Evolutionary conservation across 2,113 vertebrate genomes (phyloP).

Genomic region (Anseranas semipalmata): DNA sequence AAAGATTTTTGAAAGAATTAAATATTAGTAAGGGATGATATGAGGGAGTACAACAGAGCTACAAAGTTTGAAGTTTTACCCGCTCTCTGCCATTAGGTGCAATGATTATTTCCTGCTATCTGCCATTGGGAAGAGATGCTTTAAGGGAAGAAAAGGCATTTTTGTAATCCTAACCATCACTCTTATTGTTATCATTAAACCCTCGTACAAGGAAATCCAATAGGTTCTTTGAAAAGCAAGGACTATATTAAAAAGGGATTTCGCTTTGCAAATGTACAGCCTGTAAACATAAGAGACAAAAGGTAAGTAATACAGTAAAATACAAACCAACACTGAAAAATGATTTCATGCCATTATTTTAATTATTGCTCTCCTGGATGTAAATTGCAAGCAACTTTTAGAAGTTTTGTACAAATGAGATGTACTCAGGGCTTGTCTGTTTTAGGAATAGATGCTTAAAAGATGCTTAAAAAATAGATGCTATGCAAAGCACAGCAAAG

Average conservation of each 20-base stretch:
- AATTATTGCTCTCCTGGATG: background rate
- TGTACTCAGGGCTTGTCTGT: background rate
- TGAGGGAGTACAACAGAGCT: constrained; percentile 8
- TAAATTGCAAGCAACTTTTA: background rate
- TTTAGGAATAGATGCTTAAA: background rate
- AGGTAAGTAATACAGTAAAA: background rate
- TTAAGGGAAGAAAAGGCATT: constrained; percentile 6
- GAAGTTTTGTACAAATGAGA: background rate
- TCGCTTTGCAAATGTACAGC: constrained; percentile 3
- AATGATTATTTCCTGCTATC: constrained; percentile 8
- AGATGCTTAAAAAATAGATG: background rate
- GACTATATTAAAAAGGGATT: constrained; percentile 34
- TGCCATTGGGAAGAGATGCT: background rate
- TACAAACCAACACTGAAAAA: background rate
- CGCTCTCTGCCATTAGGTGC: constrained; percentile 13
- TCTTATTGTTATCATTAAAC: constrained; percentile 26
- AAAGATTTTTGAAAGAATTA: constrained; percentile 52
- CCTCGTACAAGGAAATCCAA: background rate
- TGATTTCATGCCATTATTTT: background rate
- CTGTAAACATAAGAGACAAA: constrained; percentile 11
- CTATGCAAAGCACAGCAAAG: background rate
- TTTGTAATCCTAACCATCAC: constrained; percentile 35
- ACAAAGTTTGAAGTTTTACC: constrained; percentile 37
- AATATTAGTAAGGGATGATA: constrained; percentile 40
- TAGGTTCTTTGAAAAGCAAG: constrained; percentile 7